Evolutionary conservation across 2,888 invertebrate species (phyloP), one percentile per base, ranked within the genome.

Genomic region (Hyalella azteca): DNA sequence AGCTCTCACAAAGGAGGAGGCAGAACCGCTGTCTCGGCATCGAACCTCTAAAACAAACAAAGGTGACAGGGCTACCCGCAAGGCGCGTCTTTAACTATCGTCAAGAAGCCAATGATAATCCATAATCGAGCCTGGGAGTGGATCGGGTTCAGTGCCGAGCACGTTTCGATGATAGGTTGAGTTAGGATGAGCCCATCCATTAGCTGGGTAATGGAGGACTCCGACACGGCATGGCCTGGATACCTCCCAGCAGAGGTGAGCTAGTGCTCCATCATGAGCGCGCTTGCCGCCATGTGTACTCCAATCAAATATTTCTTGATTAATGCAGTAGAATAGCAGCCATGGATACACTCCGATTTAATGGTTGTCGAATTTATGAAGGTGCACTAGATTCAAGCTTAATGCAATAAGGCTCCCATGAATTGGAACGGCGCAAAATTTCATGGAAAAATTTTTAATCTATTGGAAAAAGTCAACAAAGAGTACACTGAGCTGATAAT

Each of bases 31-130:
- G 66, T 66, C 66, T 66, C 19, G 66, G 36, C 36, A 66, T 66
- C 66, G 66, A 36, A 29, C 66, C 66, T 66, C 66, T 66, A 66
- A 66, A 66, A 66, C 66, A 66, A 66, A 66, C 66, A 66, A 29
- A 36, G 66, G 66, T 66, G 66, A 66, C 66, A 66, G 66, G 36
- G 66, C 66, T 36, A 66, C 66, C 36, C 36, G 1, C 54, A 54
- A 54, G 26, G 7, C 7, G 26, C 5, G 54, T 54, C 54, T 26
- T 54, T 29, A 54, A 29, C 29, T 22, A 54, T 54, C 54, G 54
- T 29, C 7, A 54, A 54, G 9, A 29, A 9, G 54, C 54, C 54
- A 54, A 29, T 29, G 54, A 9, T 22, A 54, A 22, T 54, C 29
- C 54, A 9, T 9, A 29, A 11, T 22, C 26, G 11, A 29, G 22